Conservation (phyloP, 2,888 invertebrate genomes). For the Melinopterus prodromus region DNA sequence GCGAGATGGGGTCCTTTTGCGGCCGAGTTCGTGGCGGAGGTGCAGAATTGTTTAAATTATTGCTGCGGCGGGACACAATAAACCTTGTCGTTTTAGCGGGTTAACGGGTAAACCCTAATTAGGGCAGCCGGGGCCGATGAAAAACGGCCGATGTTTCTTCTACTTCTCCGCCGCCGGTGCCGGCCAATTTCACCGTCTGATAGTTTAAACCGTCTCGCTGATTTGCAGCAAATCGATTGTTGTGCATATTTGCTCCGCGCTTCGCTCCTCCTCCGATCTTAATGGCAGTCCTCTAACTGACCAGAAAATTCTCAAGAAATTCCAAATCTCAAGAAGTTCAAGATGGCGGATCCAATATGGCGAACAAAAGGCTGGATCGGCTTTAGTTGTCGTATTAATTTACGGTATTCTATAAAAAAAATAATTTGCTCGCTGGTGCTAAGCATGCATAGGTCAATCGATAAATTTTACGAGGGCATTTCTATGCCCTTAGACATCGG, state of each 20-base stretch:
- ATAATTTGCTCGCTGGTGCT: constrained; percentile 48
- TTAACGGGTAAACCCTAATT: constrained; percentile 23
- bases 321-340: background rate
- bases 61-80: constrained; percentile 16
- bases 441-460: constrained; percentile 55
- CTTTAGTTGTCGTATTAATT: constrained; percentile 7
- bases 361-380: constrained; percentile 11
- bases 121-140: constrained; percentile 7
- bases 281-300: background rate
- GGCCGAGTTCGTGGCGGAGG: background rate
- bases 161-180: constrained; percentile 5
- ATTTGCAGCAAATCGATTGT: constrained; percentile 40
- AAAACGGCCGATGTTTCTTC: constrained; percentile 19
- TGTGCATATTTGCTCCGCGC: constrained; percentile 37
- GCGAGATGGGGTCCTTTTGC: background rate
- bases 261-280: no score
- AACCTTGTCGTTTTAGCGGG: constrained; percentile 14
- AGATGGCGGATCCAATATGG: background rate
- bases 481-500: constrained; percentile 54
- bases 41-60: constrained; percentile 25
- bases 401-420: constrained; percentile 39
- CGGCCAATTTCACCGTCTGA: constrained; percentile 36
- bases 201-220: constrained; percentile 35
- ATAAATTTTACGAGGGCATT: constrained; percentile 57
- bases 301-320: background rate